Evolutionary conservation across 2,797 vertebrate species (phyloP), one percentile per base, ranked within the genome.

Genomic region (Sebastes vulpes): DNA sequence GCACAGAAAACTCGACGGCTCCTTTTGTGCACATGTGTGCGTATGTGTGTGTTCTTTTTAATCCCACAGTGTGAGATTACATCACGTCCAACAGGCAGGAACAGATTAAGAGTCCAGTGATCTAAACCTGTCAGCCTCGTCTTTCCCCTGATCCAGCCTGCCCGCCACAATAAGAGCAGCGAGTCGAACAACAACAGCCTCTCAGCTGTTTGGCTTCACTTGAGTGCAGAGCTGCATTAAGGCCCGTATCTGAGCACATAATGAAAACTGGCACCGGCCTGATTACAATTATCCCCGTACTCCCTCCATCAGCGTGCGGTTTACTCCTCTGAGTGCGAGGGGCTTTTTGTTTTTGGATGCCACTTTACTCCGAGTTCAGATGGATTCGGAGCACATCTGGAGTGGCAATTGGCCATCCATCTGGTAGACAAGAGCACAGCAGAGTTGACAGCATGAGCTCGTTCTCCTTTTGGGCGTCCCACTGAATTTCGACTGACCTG

Each of bases 261-360:
- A 95, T 92, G 89, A 92, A 88, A 93, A 93, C 88, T 92, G 92
- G 91, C 93, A 93, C 46, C 72, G 5, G 80, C 79, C 88, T 92
- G 91, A 94, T 93, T 92, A 91, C 90, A 94, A 93, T 93, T 89
- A 93, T 91, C 77, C 83, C 60, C 32, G 29, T 21, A 42, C 73
- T 65, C 87, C 78, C 84, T 91, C 85, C 87, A 88, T 92, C 89
- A 90, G 84, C 3, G 59, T 8, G 59, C 52, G 12, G 57, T 31
- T 77, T 70, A 54, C 79, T 79, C 78, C 74, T 75, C 74, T 54
- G 75, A 70, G 77, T 31, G 75, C 46, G 29, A 72, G 84, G 61
- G 74, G 67, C 75, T 68, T 77, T 87, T 83, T 67, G 67, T 71
- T 85, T 12, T 20, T 8, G 84, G 84, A 90, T 42, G 70, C 72